phyloP scores from a whole-genome alignment of 2,113 vertebrate genomes.

The Leiothrix lutea region DNA sequence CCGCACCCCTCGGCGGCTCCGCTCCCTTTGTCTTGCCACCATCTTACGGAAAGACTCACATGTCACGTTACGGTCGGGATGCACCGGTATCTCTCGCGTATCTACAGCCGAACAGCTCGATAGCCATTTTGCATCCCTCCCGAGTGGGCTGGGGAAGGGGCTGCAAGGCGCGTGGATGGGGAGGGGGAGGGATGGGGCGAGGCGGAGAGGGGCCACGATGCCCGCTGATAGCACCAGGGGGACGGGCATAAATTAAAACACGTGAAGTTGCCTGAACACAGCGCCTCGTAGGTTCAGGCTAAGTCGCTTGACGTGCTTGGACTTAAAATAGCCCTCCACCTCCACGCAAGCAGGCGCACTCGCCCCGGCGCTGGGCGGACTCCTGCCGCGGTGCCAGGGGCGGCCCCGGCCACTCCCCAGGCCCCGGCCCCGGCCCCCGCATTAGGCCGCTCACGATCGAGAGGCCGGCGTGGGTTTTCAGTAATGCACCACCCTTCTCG shows the following conservation, averaged over 20 bases:
- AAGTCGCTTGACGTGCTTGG: constrained; percentile 51
- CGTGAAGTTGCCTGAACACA: neutral
- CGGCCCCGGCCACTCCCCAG: neutral
- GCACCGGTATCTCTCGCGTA: constrained; percentile 58
- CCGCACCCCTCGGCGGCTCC: neutral
- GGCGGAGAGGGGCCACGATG: neutral
- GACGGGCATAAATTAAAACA: neutral
- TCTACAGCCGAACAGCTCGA: constrained; percentile 60
- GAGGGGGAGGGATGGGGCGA: neutral
- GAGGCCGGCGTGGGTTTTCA: constrained; percentile 6
- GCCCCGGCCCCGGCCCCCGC: constrained; percentile 30
- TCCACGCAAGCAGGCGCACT: constrained; percentile 46
- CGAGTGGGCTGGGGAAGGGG: constrained; percentile 61
- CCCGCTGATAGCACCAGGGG: neutral
- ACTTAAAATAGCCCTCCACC: constrained; percentile 58
- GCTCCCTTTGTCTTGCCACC: constrained; percentile 77
- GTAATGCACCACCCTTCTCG: constrained; percentile 30
- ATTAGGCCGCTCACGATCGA: constrained; percentile 57
- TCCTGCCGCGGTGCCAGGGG: constrained; percentile 27
- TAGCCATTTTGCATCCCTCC: constrained; percentile 75
- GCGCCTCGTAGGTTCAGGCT: neutral
- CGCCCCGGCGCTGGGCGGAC: neutral
- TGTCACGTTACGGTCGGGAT: constrained; percentile 48
- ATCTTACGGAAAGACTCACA: constrained; percentile 76
- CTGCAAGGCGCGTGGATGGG: neutral